A percentile compares a stretch with the other conserved stretches of the same genome.
Conservation (phyloP, 1,140 invertebrate genomes). For the Cotesia typhae region DNA sequence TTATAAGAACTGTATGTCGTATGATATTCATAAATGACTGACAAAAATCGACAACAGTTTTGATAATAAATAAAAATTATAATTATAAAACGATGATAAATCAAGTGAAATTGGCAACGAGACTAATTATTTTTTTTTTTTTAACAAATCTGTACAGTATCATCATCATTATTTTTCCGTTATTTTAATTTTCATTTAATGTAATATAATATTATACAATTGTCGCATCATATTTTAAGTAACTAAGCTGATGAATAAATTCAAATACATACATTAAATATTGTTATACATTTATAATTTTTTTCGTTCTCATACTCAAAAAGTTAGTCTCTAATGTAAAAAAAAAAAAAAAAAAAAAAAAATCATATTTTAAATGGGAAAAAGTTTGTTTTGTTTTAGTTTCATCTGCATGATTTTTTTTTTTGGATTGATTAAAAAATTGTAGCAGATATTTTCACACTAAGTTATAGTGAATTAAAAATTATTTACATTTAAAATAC, state of each 20-base stretch:
- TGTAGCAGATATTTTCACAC: no score
- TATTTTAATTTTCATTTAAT: constrained; percentile 31
- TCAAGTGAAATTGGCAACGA: constrained; percentile 42
- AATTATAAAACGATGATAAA: not conserved
- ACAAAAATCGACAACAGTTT: constrained; percentile 59
- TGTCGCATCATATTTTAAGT: constrained; percentile 22
- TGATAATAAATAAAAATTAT: constrained; percentile 6
- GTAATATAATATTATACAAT: constrained; percentile 1
- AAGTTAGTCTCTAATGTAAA: no score
- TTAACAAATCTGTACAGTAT: constrained; percentile 36
- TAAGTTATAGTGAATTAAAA: no score
- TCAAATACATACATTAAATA: constrained; percentile 31
- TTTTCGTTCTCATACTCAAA: no score
- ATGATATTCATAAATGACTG: constrained; percentile 61
- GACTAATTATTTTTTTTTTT: constrained; percentile 51
- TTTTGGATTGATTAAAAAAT: no score
- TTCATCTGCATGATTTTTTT: no score
- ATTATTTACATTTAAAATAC: no score
- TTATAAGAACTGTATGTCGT: constrained; percentile 39
- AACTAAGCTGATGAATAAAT: not conserved
- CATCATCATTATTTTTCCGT: constrained; percentile 27
- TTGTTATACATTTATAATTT: no score
- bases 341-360: no score
- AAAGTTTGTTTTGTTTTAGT: no score
- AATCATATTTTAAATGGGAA: no score